Percentiles rank a stretch among this genome's conserved stretches.
These are phyloP conservation scores for Pitta sordida DNA, from an alignment of 2,113 vertebrate genomes.

Conservation along the genomic window DNA sequence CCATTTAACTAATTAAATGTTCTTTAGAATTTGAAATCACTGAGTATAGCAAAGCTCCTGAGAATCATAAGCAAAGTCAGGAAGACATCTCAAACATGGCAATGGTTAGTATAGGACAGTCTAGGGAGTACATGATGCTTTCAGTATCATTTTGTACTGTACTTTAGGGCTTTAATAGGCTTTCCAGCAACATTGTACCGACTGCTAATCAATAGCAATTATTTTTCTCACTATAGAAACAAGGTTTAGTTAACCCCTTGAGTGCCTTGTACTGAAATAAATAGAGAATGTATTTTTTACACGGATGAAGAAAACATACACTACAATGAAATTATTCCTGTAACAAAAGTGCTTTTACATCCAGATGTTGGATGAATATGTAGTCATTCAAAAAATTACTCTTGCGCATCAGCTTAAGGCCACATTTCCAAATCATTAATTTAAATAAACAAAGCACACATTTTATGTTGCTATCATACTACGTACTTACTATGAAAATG, in stretches of 20 bases:
- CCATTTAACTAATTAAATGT: constrained; percentile 64
- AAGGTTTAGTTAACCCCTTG: constrained; percentile 51
- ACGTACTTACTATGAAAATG: background rate
- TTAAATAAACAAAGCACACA: background rate
- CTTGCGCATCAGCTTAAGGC: background rate
- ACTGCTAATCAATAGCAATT: constrained; percentile 78
- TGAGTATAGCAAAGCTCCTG: constrained; percentile 61
- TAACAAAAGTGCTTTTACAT: background rate
- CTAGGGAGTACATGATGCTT: constrained; percentile 52
- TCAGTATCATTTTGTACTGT: constrained; percentile 60
- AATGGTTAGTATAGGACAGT: constrained; percentile 45
- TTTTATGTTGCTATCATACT: background rate
- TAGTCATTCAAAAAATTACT: background rate
- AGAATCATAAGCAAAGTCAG: constrained; percentile 65
- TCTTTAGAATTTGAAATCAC: constrained; percentile 56
- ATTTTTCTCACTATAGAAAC: constrained; percentile 68
- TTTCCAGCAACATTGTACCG: constrained; percentile 56
- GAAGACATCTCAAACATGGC: constrained; percentile 55
- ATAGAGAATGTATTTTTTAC: background rate
- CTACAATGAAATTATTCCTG: background rate
- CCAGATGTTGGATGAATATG: background rate
- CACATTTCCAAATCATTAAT: background rate
- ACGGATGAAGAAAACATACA: background rate
- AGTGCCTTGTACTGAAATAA: constrained; percentile 5
- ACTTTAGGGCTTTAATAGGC: constrained; percentile 69